phyloP scores from a whole-genome alignment of 2,113 vertebrate species.

The Xiphophorus hellerii region DNA sequence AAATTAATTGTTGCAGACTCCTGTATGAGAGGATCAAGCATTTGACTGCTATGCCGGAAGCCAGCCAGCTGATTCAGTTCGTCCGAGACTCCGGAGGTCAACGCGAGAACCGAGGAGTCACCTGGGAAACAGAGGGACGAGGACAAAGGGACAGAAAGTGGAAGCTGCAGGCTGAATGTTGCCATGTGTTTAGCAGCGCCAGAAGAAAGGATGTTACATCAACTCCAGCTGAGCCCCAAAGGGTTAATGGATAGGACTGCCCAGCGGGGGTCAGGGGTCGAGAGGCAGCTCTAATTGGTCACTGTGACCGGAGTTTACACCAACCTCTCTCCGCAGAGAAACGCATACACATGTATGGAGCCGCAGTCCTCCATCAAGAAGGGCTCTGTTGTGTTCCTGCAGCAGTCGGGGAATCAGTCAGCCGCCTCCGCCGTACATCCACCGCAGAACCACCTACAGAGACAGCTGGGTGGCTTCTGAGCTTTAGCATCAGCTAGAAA shows the following conservation, averaged over 20 bases:
- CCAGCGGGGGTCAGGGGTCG: conserved; percentile 95
- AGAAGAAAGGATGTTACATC: conserved; percentile 91
- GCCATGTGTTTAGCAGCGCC: conserved; percentile 86
- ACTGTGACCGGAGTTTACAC: conserved; percentile 81
- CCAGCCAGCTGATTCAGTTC: conserved; percentile 13
- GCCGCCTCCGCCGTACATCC: conserved; percentile 58
- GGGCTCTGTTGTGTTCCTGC: conserved; percentile 60
- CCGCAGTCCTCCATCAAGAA: conserved; percentile 67
- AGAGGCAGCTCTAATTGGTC: conserved; percentile 90
- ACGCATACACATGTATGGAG: conserved; percentile 72
- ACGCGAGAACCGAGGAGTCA: conserved; percentile 84
- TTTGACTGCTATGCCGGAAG: conserved; percentile 5
- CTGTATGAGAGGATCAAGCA: not conserved
- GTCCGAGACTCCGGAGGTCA: conserved; percentile 82
- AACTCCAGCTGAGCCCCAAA: conserved; percentile 90
- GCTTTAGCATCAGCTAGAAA: conserved; percentile 10
- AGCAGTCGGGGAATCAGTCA: conserved; percentile 70
- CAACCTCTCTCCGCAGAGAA: conserved; percentile 59
- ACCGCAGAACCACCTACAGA: conserved; percentile 59
- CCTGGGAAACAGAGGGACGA: conserved; percentile 82
- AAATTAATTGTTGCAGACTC: not conserved
- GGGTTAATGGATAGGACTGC: conserved; percentile 89
- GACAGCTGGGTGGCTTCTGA: conserved; percentile 59
- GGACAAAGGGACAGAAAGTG: conserved; percentile 90
- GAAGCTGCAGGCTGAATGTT: conserved; percentile 85